These are phyloP conservation scores for Ambastaia sidthimunki DNA, from an alignment of 2,797 vertebrate genomes.

Conservation along the genomic window DNA sequence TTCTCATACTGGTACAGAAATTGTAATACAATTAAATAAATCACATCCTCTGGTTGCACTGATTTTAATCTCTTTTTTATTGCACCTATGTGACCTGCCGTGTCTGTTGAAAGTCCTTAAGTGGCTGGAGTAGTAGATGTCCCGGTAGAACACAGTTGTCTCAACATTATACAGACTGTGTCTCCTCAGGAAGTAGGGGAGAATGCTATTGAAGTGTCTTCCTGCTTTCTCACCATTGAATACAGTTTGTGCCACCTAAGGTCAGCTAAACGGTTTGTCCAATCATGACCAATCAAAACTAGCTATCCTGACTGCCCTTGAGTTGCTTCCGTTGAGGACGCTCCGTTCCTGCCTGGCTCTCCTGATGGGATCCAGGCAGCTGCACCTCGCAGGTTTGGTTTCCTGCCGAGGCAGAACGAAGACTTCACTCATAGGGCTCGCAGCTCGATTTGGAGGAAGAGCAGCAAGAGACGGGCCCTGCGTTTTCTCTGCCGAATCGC, in stretches of 20 bases:
- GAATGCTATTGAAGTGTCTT: conserved; percentile 59
- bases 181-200: conserved; percentile 59
- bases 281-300: conserved; percentile 79
- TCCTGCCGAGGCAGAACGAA: no score
- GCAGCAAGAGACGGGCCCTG: no score
- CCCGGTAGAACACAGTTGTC: conserved; percentile 58
- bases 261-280: conserved; percentile 73
- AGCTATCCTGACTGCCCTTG: no score
- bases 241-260: conserved; percentile 79
- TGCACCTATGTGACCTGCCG: conserved; percentile 71
- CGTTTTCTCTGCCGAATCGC: no score
- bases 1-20: no score
- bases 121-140: conserved; percentile 55
- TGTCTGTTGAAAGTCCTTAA: conserved; percentile 71
- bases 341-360: no score
- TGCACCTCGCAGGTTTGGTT: no score
- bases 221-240: conserved; percentile 73
- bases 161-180: conserved; percentile 36
- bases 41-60: conserved; percentile 55
- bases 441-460: no score
- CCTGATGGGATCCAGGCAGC: no score
- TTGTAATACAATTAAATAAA: no score
- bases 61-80: conserved; percentile 66
- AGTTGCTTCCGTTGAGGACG: no score
- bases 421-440: no score